A percentile compares a stretch with the other conserved stretches of the same genome.
Conservation (phyloP, 2,797 vertebrate genomes). For the Emydoidea blandingii region DNA sequence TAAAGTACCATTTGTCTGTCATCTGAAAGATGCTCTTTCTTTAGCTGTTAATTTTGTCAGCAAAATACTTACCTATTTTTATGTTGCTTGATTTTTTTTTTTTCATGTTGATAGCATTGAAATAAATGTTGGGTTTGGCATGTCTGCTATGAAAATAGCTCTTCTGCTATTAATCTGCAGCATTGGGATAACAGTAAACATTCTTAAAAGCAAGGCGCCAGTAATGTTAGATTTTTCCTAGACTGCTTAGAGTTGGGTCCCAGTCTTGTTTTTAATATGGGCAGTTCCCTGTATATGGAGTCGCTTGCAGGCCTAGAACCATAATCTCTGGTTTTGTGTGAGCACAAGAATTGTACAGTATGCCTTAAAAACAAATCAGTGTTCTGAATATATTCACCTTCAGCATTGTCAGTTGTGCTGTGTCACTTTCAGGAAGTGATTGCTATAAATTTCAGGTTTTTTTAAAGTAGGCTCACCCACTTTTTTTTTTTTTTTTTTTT, state of each 20-base stretch:
- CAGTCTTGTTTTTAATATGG: constrained; percentile 52
- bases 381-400: background rate
- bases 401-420: background rate
- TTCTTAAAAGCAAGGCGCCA: constrained; percentile 60
- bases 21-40: background rate
- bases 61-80: background rate
- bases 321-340: constrained; percentile 2
- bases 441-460: background rate
- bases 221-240: constrained; percentile 14
- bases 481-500: background rate
- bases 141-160: constrained; percentile 49
- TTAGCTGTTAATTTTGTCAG: constrained; percentile 43
- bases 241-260: background rate
- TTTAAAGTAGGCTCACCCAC: constrained; percentile 7
- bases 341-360: background rate
- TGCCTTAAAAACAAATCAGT: background rate
- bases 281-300: constrained; percentile 17
- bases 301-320: constrained; percentile 21
- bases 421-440: background rate
- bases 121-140: constrained; percentile 6
- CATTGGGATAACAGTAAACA: constrained; percentile 62
- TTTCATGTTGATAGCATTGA: constrained; percentile 28
- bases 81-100: constrained; percentile 4
- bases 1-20: constrained; percentile 18
- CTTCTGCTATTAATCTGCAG: constrained; percentile 52